A percentile compares a stretch with the other conserved stretches of the same genome.
These are phyloP conservation scores for Ophion obscuratus DNA, from an alignment of 2,888 invertebrate species.

Conservation along the genomic window DNA sequence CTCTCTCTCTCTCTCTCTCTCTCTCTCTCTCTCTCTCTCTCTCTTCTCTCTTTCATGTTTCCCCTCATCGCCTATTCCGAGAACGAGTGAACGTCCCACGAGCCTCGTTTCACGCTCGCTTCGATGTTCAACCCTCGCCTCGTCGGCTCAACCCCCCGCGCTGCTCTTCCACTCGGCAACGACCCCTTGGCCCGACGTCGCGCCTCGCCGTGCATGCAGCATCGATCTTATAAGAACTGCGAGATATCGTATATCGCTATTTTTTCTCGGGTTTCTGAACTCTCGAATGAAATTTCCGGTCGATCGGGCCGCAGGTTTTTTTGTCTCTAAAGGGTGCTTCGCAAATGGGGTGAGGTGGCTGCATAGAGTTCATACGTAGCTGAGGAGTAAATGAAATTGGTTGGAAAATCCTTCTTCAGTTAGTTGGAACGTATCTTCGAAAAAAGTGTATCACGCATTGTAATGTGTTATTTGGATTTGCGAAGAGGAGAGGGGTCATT, in stretches of 20 bases:
- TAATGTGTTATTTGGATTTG: neutral
- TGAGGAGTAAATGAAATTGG: neutral
- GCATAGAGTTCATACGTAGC: neutral
- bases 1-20: conserved; percentile 75
- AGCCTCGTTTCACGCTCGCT: conserved; percentile 51
- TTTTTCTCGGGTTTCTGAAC: neutral
- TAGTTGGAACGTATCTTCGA: neutral
- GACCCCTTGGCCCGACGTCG: conserved; percentile 56
- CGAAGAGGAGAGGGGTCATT: too few species aligned
- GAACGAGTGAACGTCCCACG: conserved; percentile 38
- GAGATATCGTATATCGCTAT: neutral
- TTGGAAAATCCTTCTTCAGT: neutral
- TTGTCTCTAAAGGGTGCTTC: neutral
- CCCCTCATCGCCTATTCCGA: neutral
- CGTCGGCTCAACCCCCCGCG: conserved; percentile 37
- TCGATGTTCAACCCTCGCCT: conserved; percentile 51
- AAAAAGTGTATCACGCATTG: neutral
- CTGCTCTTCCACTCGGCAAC: conserved; percentile 37
- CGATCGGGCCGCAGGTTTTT: neutral
- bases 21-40: conserved; percentile 60
- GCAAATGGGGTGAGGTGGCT: neutral
- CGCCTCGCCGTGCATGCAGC: neutral
- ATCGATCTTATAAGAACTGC: neutral
- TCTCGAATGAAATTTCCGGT: neutral
- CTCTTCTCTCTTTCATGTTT: neutral